Base-by-base conservation (phyloP, 1,140 invertebrate species). In the Lasioglossum baleicum region DNA sequence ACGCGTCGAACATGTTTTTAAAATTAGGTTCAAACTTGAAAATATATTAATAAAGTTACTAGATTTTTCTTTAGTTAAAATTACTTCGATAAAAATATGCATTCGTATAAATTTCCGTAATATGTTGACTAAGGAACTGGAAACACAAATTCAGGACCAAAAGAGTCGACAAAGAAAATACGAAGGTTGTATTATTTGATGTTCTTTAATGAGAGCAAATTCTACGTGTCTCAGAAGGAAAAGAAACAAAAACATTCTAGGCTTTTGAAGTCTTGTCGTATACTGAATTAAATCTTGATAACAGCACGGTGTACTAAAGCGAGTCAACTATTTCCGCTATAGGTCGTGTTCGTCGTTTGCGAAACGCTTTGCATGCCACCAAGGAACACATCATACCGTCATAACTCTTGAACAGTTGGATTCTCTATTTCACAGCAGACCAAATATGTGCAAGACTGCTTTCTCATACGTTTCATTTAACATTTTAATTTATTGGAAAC, bases 341-440 rank as follows among this genome's bases (percentile, higher is more conserved):
- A 17, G 51, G 26, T 40, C 48, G 67, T 40, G 67, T 56, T 69
- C 56, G 53, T 69, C 67, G 67, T 56, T 56, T 35, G 51, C 31
- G 20, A 56, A 69, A 56, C 26, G 67, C 26, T 26, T n/a, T 20
- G 31, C 26, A 56, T 69, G 40, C 67, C 51, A 20, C 7, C 17
- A 17, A 69, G 67, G 56, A 69, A 69, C 20, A 35, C 67, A 20
- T 69, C 51, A 35, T 35, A 69, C 67, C 17, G 15, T 6, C 51
- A 15, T 31, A 53, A 53, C 15, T 31, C 48, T 26, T 31, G 15
- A 20, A 68, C 66, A 35, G 26, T 53, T 31, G 20, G 15, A 53
- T 35, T 51, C 67, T 35, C 20, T n/a, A 44, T 3, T 44, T 40
- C 20, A 7, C 40, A 66, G 7, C 20, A 20, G 15, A 44, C 7